Percentiles rank a stretch among this genome's conserved stretches.
Evolutionary conservation across 2,113 vertebrate genomes (phyloP).

Genomic region (Nansenia antarctica): DNA sequence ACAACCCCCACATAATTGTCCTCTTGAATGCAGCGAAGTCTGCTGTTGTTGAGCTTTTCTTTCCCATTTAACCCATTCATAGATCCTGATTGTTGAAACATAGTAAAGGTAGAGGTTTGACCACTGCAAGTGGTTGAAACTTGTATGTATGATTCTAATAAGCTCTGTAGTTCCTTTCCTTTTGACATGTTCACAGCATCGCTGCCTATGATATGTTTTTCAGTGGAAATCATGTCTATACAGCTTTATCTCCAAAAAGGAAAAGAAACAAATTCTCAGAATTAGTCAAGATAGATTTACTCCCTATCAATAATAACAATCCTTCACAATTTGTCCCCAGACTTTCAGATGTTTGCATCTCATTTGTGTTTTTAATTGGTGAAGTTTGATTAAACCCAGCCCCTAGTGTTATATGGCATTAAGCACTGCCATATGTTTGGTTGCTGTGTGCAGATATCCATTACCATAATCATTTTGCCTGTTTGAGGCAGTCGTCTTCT

Average conservation of each 20-base stretch:
- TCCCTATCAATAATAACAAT: conserved; percentile 74
- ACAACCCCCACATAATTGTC: too few species aligned
- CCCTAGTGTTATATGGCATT: conserved; percentile 78
- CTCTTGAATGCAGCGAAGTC: too few species aligned
- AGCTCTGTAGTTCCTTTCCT: conserved; percentile 6
- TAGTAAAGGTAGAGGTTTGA: too few species aligned
- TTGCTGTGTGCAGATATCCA: conserved; percentile 64
- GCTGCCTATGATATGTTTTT: not conserved
- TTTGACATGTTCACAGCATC: not conserved
- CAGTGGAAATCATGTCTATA: conserved; percentile 8
- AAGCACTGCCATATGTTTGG: conserved; percentile 76
- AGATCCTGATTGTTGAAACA: too few species aligned
- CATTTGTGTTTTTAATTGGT: conserved; percentile 80
- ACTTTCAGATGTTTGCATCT: conserved; percentile 79
- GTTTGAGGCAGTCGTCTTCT: conserved; percentile 61
- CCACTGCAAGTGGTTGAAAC: too few species aligned
- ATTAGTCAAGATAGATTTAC: conserved; percentile 60
- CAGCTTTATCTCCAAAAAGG: conserved; percentile 55
- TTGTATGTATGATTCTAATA: too few species aligned
- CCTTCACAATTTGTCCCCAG: conserved; percentile 67
- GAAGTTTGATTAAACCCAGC: conserved; percentile 80
- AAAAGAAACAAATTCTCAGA: conserved; percentile 57
- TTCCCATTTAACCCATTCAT: too few species aligned
- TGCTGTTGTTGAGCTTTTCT: too few species aligned
- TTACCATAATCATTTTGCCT: conserved; percentile 76